These are phyloP conservation scores for Heterodera schachtii DNA, from an alignment of 1,140 invertebrate species.

Conservation along the genomic window DNA sequence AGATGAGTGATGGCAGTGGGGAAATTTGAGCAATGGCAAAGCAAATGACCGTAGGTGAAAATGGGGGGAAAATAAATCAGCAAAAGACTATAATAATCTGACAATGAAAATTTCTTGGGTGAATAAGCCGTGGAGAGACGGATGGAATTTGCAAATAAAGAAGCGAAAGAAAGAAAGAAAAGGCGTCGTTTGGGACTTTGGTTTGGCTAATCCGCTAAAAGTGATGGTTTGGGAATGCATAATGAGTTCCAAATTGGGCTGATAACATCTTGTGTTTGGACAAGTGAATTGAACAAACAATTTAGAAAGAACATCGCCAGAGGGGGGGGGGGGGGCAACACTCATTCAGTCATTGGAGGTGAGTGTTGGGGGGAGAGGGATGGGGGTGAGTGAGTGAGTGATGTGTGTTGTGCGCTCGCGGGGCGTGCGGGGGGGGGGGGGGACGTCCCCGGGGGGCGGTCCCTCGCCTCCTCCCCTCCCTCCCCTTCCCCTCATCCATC, in stretches of 20 bases:
- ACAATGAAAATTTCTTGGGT: background rate
- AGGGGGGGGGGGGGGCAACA: background rate
- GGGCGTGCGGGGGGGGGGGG: too few relatives aligned
- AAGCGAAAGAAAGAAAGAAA: background rate
- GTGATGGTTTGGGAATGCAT: too few relatives aligned
- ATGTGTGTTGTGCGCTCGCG: background rate
- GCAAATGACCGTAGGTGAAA: background rate
- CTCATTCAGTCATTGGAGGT: background rate
- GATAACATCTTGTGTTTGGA: background rate
- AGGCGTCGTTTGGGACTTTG: too few relatives aligned
- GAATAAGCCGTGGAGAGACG: background rate
- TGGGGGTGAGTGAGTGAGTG: background rate
- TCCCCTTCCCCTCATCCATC: too few relatives aligned
- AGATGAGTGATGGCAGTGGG: background rate
- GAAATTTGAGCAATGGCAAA: background rate
- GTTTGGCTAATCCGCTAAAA: background rate
- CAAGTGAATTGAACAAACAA: background rate
- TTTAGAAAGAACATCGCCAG: background rate
- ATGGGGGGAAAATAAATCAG: background rate
- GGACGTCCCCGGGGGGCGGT: background rate
- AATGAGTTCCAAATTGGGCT: too few relatives aligned
- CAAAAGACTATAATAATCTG: background rate
- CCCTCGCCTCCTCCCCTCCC: background rate
- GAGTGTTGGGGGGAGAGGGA: background rate
- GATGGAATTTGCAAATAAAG: background rate